Percentiles rank a stretch among this genome's conserved stretches.
Evolutionary conservation across 1,140 invertebrate genomes (phyloP).

Genomic region (Brachionus calyciflorus): DNA sequence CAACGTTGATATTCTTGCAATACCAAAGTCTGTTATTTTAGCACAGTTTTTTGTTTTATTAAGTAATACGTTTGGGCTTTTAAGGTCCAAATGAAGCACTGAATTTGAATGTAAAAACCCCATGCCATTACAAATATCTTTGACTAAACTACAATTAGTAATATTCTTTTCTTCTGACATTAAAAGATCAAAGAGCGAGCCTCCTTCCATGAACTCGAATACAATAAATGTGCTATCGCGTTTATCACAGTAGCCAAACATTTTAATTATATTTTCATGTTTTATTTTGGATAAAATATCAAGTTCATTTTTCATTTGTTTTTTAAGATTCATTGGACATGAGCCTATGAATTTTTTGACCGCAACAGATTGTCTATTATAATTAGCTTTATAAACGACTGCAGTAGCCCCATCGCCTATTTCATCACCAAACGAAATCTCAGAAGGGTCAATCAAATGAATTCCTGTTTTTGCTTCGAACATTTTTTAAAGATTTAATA

Average conservation of each 20-base stretch:
- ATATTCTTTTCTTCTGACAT: neutral
- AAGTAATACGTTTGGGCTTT: neutral
- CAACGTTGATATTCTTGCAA: neutral
- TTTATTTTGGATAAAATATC: neutral
- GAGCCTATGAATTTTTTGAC: conserved; percentile 16
- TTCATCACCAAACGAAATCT: neutral
- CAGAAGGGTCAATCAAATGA: neutral
- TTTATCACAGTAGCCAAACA: neutral
- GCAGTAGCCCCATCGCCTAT: conserved; percentile 9
- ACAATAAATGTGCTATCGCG: neutral
- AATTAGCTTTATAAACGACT: neutral
- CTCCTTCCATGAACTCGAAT: neutral
- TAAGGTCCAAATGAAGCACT: conserved; percentile 2
- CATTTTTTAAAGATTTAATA: too few species aligned
- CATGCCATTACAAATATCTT: conserved; percentile 14
- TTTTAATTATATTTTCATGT: conserved; percentile 29
- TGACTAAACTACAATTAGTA: neutral
- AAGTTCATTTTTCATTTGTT: conserved; percentile 1
- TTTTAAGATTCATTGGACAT: conserved; percentile 1
- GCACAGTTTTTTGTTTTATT: neutral
- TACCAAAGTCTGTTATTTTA: neutral
- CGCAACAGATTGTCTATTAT: neutral
- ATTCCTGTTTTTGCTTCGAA: too few species aligned
- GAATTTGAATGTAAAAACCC: neutral
- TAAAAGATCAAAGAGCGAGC: conserved; percentile 8